Evolutionary conservation across 2,113 vertebrate genomes (phyloP).

Genomic region (Uropsilus gracilis): DNA sequence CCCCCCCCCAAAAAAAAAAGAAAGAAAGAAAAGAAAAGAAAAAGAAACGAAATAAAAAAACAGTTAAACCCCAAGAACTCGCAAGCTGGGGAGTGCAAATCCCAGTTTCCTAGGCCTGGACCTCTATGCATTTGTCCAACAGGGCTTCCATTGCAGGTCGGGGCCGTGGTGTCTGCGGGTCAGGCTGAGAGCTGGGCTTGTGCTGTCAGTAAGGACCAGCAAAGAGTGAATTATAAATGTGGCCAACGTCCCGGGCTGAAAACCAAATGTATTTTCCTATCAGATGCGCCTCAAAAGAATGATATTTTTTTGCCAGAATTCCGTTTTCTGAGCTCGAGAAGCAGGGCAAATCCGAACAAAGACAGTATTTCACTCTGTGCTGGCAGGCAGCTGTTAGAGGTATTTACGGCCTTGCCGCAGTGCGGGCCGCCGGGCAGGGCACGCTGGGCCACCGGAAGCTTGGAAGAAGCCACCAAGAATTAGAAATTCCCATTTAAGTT

Average conservation of each 20-base stretch:
- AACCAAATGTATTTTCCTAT: conserved; percentile 53
- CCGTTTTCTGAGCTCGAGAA: conserved; percentile 81
- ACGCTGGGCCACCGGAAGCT: conserved; percentile 85
- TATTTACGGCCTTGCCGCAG: conserved; percentile 99
- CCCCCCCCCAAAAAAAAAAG: conserved; percentile 4
- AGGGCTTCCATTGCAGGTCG: not conserved
- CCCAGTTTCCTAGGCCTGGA: not conserved
- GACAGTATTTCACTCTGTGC: conserved; percentile 98
- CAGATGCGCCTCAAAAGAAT: conserved; percentile 55
- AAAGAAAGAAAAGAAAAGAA: not conserved
- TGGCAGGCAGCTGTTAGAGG: conserved; percentile 99
- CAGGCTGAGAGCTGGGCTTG: not conserved
- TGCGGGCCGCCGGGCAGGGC: conserved; percentile 90
- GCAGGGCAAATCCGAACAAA: conserved; percentile 91
- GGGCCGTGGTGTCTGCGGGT: not conserved
- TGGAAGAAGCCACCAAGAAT: conserved; percentile 76
- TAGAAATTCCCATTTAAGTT: conserved; percentile 64
- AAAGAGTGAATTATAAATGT: not conserved
- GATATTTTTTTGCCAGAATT: conserved; percentile 71
- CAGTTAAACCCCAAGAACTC: not conserved
- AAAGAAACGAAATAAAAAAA: conserved; percentile 28
- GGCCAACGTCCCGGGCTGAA: not conserved
- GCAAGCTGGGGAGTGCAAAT: not conserved
- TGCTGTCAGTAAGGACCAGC: not conserved
- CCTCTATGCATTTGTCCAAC: conserved; percentile 14